A percentile compares a stretch with the other conserved stretches of the same genome.
Evolutionary conservation across 2,113 vertebrate species (phyloP).

Genomic region (Hiodon alosoides): DNA sequence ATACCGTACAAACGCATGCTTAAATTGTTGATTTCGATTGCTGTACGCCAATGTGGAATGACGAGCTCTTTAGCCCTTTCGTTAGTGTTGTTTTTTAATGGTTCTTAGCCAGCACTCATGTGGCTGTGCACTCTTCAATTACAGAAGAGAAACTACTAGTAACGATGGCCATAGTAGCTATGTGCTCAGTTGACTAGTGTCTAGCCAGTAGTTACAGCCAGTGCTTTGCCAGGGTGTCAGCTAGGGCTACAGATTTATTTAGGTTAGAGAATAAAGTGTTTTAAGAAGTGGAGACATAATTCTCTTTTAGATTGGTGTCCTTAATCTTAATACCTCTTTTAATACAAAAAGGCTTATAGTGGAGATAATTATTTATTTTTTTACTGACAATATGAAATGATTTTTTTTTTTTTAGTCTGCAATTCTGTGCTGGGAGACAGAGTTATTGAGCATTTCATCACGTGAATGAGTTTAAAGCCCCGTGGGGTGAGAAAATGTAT

Average conservation of each 20-base stretch:
- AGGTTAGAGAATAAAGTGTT: constrained; percentile 26
- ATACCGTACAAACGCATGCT: too few relatives aligned
- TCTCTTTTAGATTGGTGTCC: constrained; percentile 23
- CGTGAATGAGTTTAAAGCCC: too few relatives aligned
- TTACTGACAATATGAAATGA: too few relatives aligned
- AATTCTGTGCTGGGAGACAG: not conserved
- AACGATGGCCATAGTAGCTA: not conserved
- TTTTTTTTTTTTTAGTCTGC: too few relatives aligned
- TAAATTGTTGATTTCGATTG: too few relatives aligned
- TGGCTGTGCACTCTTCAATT: too few relatives aligned
- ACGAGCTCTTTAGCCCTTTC: too few relatives aligned
- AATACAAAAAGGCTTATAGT: constrained; percentile 27
- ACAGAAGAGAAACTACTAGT: not conserved
- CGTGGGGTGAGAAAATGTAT: too few relatives aligned
- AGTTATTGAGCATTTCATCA: too few relatives aligned
- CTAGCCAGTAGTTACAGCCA: constrained; percentile 5
- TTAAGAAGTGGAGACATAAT: constrained; percentile 13
- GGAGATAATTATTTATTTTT: constrained; percentile 17
- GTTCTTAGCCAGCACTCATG: too few relatives aligned
- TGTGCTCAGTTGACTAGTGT: not conserved
- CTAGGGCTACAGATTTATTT: constrained; percentile 17
- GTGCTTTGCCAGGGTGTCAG: not conserved
- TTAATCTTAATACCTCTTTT: constrained; percentile 27
- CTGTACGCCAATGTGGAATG: too few relatives aligned
- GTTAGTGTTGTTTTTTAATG: too few relatives aligned